A percentile compares a stretch with the other conserved stretches of the same genome.
Evolutionary conservation across 2,888 invertebrate genomes (phyloP).

Genomic region (Dicycla oo): DNA sequence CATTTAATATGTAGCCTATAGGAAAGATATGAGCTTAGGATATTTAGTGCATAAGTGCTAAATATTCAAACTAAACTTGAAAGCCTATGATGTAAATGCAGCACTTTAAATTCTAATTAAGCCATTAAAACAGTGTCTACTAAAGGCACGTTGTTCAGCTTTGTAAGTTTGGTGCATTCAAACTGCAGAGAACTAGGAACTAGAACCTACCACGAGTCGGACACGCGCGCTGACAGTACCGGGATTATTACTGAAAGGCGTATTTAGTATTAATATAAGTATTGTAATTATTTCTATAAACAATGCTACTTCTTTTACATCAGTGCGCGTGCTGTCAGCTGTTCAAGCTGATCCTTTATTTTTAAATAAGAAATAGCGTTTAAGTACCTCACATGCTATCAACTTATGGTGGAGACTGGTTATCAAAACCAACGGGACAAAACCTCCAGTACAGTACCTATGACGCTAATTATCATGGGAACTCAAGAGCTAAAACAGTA

Average conservation of each 20-base stretch:
- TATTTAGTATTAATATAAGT: too few species aligned
- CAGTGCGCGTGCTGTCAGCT: too few species aligned
- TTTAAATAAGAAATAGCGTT: too few species aligned
- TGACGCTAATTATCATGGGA: slow-evolving; percentile 24
- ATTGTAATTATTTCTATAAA: too few species aligned
- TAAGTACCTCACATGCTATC: too few species aligned
- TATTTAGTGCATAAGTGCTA: slow-evolving; percentile 9
- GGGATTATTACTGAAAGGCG: too few species aligned
- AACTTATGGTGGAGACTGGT: too few species aligned
- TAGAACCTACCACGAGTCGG: too few species aligned
- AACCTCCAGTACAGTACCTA: background rate
- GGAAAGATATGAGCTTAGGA: slow-evolving; percentile 1
- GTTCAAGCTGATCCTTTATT: too few species aligned
- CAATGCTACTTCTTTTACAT: too few species aligned
- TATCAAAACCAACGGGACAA: too few species aligned
- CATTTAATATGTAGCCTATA: background rate
- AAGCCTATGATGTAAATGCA: background rate
- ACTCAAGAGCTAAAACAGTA: slow-evolving; percentile 7
- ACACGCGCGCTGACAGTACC: too few species aligned
- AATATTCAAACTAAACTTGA: slow-evolving; percentile 10
- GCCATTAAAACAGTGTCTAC: slow-evolving; percentile 8
- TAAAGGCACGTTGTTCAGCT: background rate
- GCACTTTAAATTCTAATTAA: slow-evolving; percentile 5
- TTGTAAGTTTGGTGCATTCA: background rate
- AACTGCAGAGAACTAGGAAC: background rate